Conservation (phyloP, 2,888 invertebrate genomes). For the Thysanoteuthis rhombus region DNA sequence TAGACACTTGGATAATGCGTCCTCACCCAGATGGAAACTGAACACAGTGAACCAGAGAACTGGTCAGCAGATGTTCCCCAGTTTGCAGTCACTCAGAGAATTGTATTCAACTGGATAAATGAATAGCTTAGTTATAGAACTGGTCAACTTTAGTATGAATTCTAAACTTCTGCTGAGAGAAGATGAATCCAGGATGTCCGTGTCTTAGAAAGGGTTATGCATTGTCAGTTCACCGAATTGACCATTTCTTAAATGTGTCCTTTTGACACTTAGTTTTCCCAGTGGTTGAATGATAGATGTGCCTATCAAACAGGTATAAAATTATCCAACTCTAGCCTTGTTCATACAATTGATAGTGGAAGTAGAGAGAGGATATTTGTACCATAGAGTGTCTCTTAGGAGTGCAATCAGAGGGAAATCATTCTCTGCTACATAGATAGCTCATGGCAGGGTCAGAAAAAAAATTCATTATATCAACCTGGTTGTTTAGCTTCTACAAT, state of each 20-base stretch:
- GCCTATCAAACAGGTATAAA: neutral
- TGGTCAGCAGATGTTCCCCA: constrained; percentile 12
- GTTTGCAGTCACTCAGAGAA: neutral
- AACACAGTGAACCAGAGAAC: neutral
- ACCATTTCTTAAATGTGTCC: neutral
- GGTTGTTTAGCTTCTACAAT: neutral
- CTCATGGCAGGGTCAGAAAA: neutral
- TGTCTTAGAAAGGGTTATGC: neutral
- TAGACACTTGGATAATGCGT: neutral
- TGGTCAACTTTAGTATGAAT: neutral
- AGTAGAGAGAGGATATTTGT: neutral
- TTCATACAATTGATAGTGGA: neutral
- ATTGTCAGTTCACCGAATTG: neutral
- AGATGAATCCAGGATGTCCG: neutral
- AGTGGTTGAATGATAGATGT: neutral
- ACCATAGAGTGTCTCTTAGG: neutral
- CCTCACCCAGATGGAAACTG: neutral
- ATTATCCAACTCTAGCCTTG: neutral
- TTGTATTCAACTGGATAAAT: neutral
- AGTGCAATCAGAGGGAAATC: neutral
- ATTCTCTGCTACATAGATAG: neutral
- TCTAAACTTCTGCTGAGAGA: neutral
- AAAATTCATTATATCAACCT: neutral
- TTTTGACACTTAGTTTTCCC: neutral
- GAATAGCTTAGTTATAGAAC: neutral